Evolutionary conservation across 37 sponge, comb jelly and placozoan genomes (phyloP), one percentile per base, ranked within the genome.

Genomic region (Cladorhizidae sp.): DNA sequence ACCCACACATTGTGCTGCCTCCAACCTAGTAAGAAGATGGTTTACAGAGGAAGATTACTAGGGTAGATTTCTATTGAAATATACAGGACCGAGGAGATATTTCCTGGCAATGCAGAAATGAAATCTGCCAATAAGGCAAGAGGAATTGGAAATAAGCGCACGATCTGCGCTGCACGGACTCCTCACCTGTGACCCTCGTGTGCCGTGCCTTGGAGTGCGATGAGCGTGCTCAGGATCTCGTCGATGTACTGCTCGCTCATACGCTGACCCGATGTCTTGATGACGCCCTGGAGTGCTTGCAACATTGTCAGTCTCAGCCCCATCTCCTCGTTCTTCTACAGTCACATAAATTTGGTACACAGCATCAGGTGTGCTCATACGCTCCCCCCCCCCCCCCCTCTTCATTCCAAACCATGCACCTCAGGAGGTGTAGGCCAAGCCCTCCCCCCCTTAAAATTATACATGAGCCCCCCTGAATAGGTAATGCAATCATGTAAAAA

Each of bases 221-320:
- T 20, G 38, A 89, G 41, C 0, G 90, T 89, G 55, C 67, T 33
- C 0, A 69, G 57, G 20, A 89, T 79, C 61, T 89, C 90, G 18
- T 21, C 43, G 12, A 57, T 63, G 28, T 83, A 64, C 50, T 89
- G 84, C 61, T 74, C 73, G 35, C 75, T 79, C 54, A 86, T 86
- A n/a, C 73, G 38, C 32, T 45, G 43, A 1, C 87, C 91, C 23
- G 57, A 77, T 0, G 42, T 31, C 51, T 76, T 45, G 18, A 86
- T 56, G n/a, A 72, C 87, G 1, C 82, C 87, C 31, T 25, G 39
- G 36, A 91, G 70, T 29, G 90, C 84, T 70, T 89, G 77, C 32
- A 89, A 70, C 26, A 80, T 62, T 0, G 87, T 80, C 72, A 72
- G 49, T 31, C 81, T 57, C 81, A 81, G 43, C 1, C 71, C 72